Evolutionary conservation across 2,113 vertebrate species (phyloP), one percentile per base, ranked within the genome.

Genomic region (Anhinga anhinga): DNA sequence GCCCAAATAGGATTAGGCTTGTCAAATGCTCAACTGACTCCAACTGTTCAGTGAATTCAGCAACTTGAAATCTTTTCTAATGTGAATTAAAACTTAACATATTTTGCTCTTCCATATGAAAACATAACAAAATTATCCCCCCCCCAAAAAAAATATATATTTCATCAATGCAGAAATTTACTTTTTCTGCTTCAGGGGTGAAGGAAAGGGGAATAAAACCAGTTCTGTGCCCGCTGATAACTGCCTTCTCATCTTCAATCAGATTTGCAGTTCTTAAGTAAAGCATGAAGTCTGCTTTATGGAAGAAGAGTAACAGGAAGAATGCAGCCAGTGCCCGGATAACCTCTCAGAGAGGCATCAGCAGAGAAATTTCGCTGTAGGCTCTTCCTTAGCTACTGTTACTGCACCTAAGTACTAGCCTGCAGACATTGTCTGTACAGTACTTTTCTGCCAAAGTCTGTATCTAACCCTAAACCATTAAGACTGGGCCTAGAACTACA

Each of bases 141-240:
- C 11, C 7, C 2, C 1, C 11, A 11, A 5, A 13, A 1, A 55
- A 61, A 42, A n/a, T n/a, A n/a, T n/a, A n/a, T 66, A 38, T 18
- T 83, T 81, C 20, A 56, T 84, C n/a, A 22, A 17, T 63, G 22
- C 38, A 63, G 36, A 55, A 79, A 79, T 73, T 52, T 9, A 70
- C 21, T 50, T 92, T 88, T 90, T 70, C 23, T 47, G 1, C 10
- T 80, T 25, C 11, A 84, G 14, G 6, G 5, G 1, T 69, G 11
- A 73, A 15, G 9, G 23, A 26, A 42, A n/a, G 20, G 4, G 9
- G 12, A 62, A 74, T 17, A 42, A 12, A 58, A 86, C 1, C 21
- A 56, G 11, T 90, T 87, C 44, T 59, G 14, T 69, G 19, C 27
- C 56, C 76, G 4, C 47, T 56, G 36, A 25, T 72, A 61, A 11